Evolutionary conservation across 2,797 vertebrate species (phyloP).

Genomic region (Huso huso): DNA sequence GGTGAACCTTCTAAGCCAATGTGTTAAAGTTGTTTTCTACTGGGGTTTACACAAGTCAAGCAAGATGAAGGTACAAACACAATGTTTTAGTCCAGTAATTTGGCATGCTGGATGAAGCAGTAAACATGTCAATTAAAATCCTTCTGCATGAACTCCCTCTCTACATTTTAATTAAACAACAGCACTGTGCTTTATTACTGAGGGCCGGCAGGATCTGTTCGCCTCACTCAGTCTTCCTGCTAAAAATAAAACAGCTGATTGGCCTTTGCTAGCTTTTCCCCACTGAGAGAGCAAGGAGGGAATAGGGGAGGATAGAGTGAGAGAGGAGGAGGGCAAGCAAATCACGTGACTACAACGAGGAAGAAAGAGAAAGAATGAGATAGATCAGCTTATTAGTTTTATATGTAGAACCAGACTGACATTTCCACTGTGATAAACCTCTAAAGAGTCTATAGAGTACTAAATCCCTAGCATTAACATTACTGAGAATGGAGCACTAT

Average conservation of each 20-base stretch:
- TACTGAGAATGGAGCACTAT: too few species aligned
- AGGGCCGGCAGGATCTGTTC: constrained; percentile 23
- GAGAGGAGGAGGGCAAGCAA: too few species aligned
- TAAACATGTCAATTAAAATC: constrained; percentile 26
- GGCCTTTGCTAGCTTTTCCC: neutral
- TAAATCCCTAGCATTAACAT: too few species aligned
- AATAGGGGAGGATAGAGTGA: too few species aligned
- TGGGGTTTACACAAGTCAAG: constrained; percentile 14
- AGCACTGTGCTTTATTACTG: constrained; percentile 29
- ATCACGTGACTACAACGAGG: too few species aligned
- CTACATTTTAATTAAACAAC: constrained; percentile 36
- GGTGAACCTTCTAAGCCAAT: too few species aligned
- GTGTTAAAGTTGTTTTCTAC: neutral
- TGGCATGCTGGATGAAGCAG: constrained; percentile 22
- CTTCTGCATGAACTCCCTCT: constrained; percentile 26
- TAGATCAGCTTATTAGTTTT: too few species aligned
- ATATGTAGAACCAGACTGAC: too few species aligned
- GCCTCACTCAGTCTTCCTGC: constrained; percentile 19
- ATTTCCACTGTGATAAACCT: too few species aligned
- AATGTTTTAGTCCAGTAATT: constrained; percentile 32
- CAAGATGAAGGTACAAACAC: constrained; percentile 16
- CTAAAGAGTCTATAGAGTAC: too few species aligned
- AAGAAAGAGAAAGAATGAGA: too few species aligned
- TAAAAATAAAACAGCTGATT: constrained; percentile 24
- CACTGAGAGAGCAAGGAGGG: too few species aligned